Evolutionary conservation across 2,797 vertebrate genomes (phyloP), one percentile per base, ranked within the genome.

Genomic region (Dryobates pubescens): DNA sequence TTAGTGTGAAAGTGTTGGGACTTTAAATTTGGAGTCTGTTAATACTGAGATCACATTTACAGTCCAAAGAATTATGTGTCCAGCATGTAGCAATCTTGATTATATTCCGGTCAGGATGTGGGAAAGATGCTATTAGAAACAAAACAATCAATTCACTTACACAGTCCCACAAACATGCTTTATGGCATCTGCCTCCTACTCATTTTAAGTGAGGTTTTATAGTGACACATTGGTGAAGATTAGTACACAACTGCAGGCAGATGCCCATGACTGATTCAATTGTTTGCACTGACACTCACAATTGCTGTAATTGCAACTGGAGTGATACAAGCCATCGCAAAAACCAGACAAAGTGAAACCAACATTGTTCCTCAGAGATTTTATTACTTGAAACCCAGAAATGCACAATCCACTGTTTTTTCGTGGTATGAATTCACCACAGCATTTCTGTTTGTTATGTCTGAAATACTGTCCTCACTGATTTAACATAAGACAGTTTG

Each of bases 211-310:
- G 91, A 86, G 91, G 92, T 94, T 96, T 96, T 93, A 92, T 49
- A 94, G 93, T 80, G 92, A 92, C 95, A 95, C 87, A 89, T 6
- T 92, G 89, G 94, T 94, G 95, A 93, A 95, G 92, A 96, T 93
- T 93, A 94, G 96, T 77, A 95, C 93, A 93, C 93, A 95, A 95
- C 95, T 96, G 87, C 88, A 96, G 93, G 94, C 82, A 94, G 94
- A 96, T 96, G 94, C 94, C 94, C 89, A 80, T 69, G 92, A 92
- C 93, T 80, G 92, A 95, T 95, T 94, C 89, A 90, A 93, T 96
- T 96, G 92, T 96, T 95, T 96, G 93, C 86, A 91, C 94, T 95
- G 95, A 95, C 96, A 95, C 81, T 93, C 94, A 74, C 82, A 93
- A 93, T 93, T 95, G 94, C 86, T 92, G 34, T 95, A 95, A 96